Conservation (phyloP, 2,888 invertebrate genomes). For the Hydropsyche betteni region DNA sequence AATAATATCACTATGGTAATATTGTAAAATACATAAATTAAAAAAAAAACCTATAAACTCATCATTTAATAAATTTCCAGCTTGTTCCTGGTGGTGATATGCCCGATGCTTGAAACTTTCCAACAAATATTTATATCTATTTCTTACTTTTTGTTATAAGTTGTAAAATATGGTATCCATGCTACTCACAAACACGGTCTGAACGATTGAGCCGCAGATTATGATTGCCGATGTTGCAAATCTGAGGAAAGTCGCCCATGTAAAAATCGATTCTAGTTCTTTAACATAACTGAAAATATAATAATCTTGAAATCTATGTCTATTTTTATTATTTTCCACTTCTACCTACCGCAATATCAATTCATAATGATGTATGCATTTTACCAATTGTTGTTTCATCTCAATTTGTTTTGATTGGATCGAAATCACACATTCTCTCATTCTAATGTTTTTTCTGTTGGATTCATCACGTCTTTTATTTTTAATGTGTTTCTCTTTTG, state of each 20-base stretch:
- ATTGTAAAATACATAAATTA: too few species aligned
- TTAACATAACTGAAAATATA: slow-evolving; percentile 41
- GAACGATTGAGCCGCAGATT: slow-evolving; percentile 43
- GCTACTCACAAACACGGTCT: slow-evolving; percentile 39
- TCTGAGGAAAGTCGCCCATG: slow-evolving; percentile 43
- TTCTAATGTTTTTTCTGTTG: not conserved
- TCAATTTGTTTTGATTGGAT: slow-evolving; percentile 3
- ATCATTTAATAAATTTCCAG: slow-evolving; percentile 61
- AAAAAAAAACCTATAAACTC: slow-evolving; percentile 32
- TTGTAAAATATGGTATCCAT: too few species aligned
- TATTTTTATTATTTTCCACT: not conserved
- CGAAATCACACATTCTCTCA: too few species aligned
- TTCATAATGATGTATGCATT: slow-evolving; percentile 44
- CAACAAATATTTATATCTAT: not conserved
- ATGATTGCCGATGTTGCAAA: slow-evolving; percentile 39
- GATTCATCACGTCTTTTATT: not conserved
- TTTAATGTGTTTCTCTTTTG: not conserved
- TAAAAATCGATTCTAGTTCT: slow-evolving; percentile 44
- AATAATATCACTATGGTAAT: slow-evolving; percentile 98
- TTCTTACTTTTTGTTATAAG: not conserved
- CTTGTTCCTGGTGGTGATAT: slow-evolving; percentile 83
- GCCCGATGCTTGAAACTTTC: slow-evolving; percentile 66
- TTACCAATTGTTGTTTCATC: slow-evolving; percentile 39
- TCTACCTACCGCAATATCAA: slow-evolving; percentile 39
- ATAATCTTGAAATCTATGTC: too few species aligned